These are phyloP conservation scores for Dendrocincla tyrannina DNA, from an alignment of 2,797 vertebrate genomes.

Conservation along the genomic window DNA sequence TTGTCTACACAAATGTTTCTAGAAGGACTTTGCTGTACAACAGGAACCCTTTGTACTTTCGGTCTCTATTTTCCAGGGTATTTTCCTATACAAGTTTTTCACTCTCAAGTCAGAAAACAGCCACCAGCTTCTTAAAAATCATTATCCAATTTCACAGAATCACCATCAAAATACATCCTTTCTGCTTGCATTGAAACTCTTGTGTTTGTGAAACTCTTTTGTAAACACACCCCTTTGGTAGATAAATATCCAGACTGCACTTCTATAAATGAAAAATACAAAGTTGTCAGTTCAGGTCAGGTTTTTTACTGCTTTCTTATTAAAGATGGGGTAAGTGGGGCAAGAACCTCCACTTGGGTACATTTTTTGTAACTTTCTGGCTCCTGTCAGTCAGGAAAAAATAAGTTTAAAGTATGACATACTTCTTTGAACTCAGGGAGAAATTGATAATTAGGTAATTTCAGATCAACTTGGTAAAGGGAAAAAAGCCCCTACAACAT, in stretches of 20 bases:
- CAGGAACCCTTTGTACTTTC: neutral
- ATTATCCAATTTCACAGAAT: neutral
- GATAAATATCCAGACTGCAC: neutral
- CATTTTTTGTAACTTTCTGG: neutral
- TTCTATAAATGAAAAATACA: neutral
- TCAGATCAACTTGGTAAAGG: neutral
- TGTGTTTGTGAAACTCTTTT: neutral
- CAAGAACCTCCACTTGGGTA: neutral
- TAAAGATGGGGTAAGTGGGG: neutral
- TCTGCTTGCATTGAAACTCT: neutral
- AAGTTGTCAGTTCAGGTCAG: neutral
- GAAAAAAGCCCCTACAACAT: neutral
- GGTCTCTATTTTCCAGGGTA: neutral
- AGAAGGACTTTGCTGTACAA: neutral
- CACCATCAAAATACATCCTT: neutral
- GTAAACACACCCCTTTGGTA: neutral
- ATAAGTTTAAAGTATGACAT: neutral
- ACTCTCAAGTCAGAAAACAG: neutral
- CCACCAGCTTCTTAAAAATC: neutral
- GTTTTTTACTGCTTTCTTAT: neutral
- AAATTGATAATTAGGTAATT: neutral
- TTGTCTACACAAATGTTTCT: neutral
- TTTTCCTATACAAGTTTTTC: neutral
- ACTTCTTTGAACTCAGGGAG: neutral
- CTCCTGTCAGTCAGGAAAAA: neutral